A percentile compares a stretch with the other conserved stretches of the same genome.
phyloP scores from a whole-genome alignment of 1,140 invertebrate genomes.

The Pseudachorutes palmiensis region DNA sequence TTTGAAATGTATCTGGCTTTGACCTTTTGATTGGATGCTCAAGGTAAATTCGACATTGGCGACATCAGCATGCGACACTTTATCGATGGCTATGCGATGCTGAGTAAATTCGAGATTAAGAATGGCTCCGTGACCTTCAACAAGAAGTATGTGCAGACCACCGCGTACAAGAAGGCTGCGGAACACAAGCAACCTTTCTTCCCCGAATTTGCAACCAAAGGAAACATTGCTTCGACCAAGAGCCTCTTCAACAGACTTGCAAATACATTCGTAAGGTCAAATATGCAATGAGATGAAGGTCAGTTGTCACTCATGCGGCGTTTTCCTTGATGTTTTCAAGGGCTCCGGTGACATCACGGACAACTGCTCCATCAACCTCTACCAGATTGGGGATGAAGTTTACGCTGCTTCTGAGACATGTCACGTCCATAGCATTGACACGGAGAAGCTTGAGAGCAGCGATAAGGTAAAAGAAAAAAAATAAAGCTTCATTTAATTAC shows the following conservation, averaged over 20 bases:
- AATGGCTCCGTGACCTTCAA: constrained; percentile 40
- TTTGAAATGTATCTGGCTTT: too few relatives aligned
- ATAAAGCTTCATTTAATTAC: too few relatives aligned
- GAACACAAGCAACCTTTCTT: constrained; percentile 42
- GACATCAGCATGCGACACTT: constrained; percentile 44
- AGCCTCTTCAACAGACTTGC: constrained; percentile 43
- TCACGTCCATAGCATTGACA: constrained; percentile 31
- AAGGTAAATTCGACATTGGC: constrained; percentile 45
- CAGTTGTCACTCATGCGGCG: background rate
- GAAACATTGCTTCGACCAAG: constrained; percentile 43
- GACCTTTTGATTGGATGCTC: too few relatives aligned
- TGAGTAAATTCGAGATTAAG: constrained; percentile 42
- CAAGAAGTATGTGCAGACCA: constrained; percentile 43
- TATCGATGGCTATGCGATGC: constrained; percentile 44
- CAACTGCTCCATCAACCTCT: constrained; percentile 44
- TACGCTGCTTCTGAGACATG: constrained; percentile 45
- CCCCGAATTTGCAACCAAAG: constrained; percentile 46
- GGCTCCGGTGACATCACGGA: constrained; percentile 40
- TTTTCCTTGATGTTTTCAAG: constrained; percentile 17
- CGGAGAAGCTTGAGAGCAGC: constrained; percentile 41
- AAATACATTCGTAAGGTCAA: constrained; percentile 39
- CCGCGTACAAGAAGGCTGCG: constrained; percentile 44
- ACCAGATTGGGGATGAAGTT: constrained; percentile 40
- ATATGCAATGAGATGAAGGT: background rate
- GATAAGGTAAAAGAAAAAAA: constrained; percentile 47